Conservation (phyloP, 2,888 invertebrate species). For the Empis livida region DNA sequence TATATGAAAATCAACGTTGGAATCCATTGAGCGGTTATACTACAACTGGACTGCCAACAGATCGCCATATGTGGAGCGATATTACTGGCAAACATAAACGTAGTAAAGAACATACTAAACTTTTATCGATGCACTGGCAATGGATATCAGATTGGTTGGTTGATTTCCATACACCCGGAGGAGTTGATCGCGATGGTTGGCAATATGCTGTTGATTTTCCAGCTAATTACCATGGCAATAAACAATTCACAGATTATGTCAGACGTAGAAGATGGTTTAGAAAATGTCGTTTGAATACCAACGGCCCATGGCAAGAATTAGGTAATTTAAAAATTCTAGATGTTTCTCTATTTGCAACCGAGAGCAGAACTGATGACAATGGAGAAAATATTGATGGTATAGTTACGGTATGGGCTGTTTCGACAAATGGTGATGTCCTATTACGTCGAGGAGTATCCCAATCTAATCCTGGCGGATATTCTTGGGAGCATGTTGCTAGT, state of each 20-base stretch:
- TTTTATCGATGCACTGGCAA: conserved; percentile 77
- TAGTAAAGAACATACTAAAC: conserved; percentile 72
- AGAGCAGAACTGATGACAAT: conserved; percentile 28
- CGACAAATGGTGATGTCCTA: conserved; percentile 74
- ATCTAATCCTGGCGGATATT: conserved; percentile 55
- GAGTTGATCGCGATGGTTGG: conserved; percentile 87
- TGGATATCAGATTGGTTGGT: conserved; percentile 86
- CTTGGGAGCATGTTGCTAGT: conserved; percentile 41
- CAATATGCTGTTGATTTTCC: conserved; percentile 91
- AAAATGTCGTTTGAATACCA: conserved; percentile 66
- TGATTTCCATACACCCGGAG: conserved; percentile 82
- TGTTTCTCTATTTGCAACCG: conserved; percentile 57
- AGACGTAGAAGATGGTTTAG: conserved; percentile 73
- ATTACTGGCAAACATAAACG: conserved; percentile 69
- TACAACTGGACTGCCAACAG: conserved; percentile 72
- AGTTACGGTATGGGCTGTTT: conserved; percentile 71
- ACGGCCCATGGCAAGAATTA: conserved; percentile 78
- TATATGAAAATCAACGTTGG: conserved; percentile 92
- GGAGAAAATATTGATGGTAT: conserved; percentile 34
- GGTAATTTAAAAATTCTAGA: conserved; percentile 78
- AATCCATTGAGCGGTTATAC: conserved; percentile 84
- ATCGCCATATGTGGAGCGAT: conserved; percentile 87
- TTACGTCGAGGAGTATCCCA: conserved; percentile 64
- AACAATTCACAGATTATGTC: conserved; percentile 80
- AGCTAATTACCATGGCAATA: conserved; percentile 70